Conservation (phyloP, 1,140 invertebrate species). For the Odontomachus brunneus region DNA sequence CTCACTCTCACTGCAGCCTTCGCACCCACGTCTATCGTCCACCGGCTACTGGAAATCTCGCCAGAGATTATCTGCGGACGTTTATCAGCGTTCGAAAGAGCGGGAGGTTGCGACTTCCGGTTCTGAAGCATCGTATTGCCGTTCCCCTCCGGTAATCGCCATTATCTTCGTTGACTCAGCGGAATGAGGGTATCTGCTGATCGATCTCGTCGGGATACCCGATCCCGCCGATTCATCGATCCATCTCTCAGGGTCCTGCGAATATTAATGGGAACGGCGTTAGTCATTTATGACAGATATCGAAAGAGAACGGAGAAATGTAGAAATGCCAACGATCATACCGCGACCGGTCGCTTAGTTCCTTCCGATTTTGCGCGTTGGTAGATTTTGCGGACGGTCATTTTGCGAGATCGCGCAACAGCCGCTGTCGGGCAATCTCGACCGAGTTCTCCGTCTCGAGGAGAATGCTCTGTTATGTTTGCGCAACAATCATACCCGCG, state of each 20-base stretch:
- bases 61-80: slow-evolving; percentile 61
- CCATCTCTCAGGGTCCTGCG: slow-evolving; percentile 30
- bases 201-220: slow-evolving; percentile 49
- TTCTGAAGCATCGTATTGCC: slow-evolving; percentile 40
- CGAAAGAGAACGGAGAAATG: slow-evolving; percentile 10
- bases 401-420: too few relatives aligned
- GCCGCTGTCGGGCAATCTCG: background rate
- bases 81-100: slow-evolving; percentile 52
- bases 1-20: too few relatives aligned
- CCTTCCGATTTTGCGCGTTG: too few relatives aligned
- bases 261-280: slow-evolving; percentile 56
- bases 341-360: background rate
- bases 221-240: slow-evolving; percentile 52
- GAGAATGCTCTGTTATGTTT: background rate
- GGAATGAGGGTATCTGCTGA: slow-evolving; percentile 59
- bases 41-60: slow-evolving; percentile 64
- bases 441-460: background rate
- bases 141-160: slow-evolving; percentile 58
- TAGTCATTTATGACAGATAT: slow-evolving; percentile 47
- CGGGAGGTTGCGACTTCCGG: slow-evolving; percentile 70
- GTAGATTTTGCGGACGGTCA: too few relatives aligned
- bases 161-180: slow-evolving; percentile 76
- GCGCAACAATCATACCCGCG: slow-evolving; percentile 13
- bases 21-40: slow-evolving; percentile 48
- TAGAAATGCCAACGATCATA: background rate